Percentiles rank a stretch among this genome's conserved stretches.
These are phyloP conservation scores for Megaceryle maxima DNA, from an alignment of 2,113 vertebrate species.

Conservation along the genomic window DNA sequence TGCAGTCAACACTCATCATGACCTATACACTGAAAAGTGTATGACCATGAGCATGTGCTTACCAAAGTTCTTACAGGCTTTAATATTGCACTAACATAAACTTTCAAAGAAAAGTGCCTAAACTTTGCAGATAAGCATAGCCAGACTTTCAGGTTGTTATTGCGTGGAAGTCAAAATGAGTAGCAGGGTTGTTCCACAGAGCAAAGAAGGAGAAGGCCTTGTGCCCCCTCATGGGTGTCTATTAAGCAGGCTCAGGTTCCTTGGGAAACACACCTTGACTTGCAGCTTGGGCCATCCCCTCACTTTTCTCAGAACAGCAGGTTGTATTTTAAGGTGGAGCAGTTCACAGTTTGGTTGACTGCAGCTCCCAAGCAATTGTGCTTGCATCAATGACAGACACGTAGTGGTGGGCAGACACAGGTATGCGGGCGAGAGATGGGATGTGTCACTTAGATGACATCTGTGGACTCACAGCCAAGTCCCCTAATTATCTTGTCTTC, in stretches of 20 bases:
- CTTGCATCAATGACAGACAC: accelerated
- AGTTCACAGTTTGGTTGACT: not conserved
- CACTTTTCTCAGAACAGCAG: not conserved
- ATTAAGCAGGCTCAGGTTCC: not conserved
- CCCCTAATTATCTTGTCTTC: not conserved
- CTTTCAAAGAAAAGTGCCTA: not conserved
- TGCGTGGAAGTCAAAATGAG: not conserved
- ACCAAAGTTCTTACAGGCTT: not conserved
- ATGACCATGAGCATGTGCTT: not conserved
- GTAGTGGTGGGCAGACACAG: not conserved
- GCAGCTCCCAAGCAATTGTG: not conserved
- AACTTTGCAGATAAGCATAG: not conserved
- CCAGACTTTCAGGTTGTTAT: not conserved
- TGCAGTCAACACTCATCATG: not conserved
- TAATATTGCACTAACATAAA: not conserved
- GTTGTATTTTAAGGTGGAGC: not conserved
- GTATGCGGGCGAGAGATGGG: accelerated
- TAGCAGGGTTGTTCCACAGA: not conserved
- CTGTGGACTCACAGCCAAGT: not conserved
- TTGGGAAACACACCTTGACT: not conserved
- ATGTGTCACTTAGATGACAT: not conserved
- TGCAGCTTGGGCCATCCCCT: not conserved
- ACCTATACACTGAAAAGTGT: not conserved
- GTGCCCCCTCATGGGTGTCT: not conserved
- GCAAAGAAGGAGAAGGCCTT: accelerated